Base-by-base conservation (phyloP, 2,113 vertebrate species). In the Urocitellus parryii region DNA sequence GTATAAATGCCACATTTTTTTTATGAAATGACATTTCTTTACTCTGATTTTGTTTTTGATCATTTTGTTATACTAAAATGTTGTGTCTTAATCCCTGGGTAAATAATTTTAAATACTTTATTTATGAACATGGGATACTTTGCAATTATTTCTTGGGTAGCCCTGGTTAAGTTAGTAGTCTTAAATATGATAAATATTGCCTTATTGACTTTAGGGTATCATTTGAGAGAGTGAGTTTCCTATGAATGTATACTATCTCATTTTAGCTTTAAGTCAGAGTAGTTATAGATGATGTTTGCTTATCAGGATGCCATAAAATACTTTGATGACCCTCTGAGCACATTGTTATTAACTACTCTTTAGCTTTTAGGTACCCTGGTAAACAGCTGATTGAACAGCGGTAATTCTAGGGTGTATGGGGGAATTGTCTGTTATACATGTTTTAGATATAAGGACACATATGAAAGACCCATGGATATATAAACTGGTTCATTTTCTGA, bases 61-160 rank as follows among this genome's bases (percentile, higher is more conserved):
- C 37, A 65, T 81, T 95, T 83, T 85, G 29, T 92, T 88, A 65
- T 18, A 70, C 42, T 96, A 72, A 63, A n/a, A 78, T 83, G 27
- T 65, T 93, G 39, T 77, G 2, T 81, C 76, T 90, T 68, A 93
- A 56, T 88, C 18, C 27, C 24, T 79, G 37, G 4, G 11, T 93
- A 83, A 79, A 74, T 84, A 78, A 37, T 83, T 84, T 73, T 48
- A 72, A 79, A 92, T 80, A 8, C 2, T 77, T 90, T 65, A 87
- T 78, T 86, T 94, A 25, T 95, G 72, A 87, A 77, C 72, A 20
- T 79, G 39, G 17, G 39, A n/a, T 61, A 74, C 70, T 79, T 90
- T 76, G 76, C n/a, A 91, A 53, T 70, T 95, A 42, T 76, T 94
- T 91, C 27, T 77, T 61, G n/a, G 6, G 63, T 95, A 74, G 24